A percentile compares a stretch with the other conserved stretches of the same genome.
phyloP scores from a whole-genome alignment of 2,797 vertebrate species.

The Xiphorhynchus erythropygius region DNA sequence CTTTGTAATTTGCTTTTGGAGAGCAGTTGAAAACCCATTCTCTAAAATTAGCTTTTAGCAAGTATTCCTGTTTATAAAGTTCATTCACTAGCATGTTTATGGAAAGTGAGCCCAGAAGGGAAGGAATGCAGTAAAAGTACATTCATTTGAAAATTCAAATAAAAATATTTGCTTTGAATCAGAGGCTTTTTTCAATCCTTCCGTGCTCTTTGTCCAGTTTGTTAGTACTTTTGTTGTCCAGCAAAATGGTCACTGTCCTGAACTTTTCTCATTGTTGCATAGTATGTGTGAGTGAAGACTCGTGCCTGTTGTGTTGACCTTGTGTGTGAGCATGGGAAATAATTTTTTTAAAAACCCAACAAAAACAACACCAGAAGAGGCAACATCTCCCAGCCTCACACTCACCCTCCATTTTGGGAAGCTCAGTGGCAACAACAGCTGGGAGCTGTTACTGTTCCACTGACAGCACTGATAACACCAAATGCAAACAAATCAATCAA shows the following conservation, averaged over 20 bases:
- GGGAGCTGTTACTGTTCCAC: not conserved
- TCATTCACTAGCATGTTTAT: conserved; percentile 61
- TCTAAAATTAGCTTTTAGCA: conserved; percentile 64
- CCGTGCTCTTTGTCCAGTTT: conserved; percentile 21
- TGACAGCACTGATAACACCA: not conserved
- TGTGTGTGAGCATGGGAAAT: not conserved
- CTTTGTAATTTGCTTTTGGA: conserved; percentile 36
- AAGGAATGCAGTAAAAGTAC: conserved; percentile 61
- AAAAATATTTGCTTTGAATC: conserved; percentile 70
- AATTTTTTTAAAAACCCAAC: not conserved
- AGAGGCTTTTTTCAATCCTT: not conserved
- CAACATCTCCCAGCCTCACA: not conserved
- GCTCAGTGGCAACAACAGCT: not conserved
- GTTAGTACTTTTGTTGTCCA: conserved; percentile 27
- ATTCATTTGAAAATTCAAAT: conserved; percentile 67
- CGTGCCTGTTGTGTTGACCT: not conserved
- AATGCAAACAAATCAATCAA: not conserved
- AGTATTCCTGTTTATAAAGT: conserved; percentile 61
- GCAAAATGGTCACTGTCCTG: not conserved
- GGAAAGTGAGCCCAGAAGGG: conserved; percentile 59
- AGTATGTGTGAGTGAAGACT: not conserved
- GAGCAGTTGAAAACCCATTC: conserved; percentile 7
- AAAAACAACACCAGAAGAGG: not conserved
- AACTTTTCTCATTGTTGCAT: not conserved
- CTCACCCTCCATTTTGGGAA: not conserved